Conservation (phyloP, 2,797 vertebrate genomes). For the Echeneis naucrates region DNA sequence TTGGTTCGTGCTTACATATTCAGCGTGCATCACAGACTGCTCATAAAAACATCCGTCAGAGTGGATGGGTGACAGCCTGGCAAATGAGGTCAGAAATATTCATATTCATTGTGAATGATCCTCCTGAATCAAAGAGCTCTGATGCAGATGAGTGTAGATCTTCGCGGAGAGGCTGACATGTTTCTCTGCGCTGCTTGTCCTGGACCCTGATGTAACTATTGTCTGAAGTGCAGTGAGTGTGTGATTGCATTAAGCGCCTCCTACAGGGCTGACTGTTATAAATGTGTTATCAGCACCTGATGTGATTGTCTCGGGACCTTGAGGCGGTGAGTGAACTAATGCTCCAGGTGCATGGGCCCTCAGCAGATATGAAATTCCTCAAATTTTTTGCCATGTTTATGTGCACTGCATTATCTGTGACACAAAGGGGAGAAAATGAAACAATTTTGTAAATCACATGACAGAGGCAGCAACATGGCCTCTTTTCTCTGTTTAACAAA, state of each 20-base stretch:
- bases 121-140: slow-evolving; percentile 58
- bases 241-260: slow-evolving; percentile 17
- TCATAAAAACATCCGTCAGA: slow-evolving; percentile 22
- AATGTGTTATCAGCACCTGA: slow-evolving; percentile 30
- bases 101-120: slow-evolving; percentile 31
- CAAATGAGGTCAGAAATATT: no score
- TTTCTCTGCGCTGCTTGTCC: slow-evolving; percentile 19
- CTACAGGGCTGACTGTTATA: slow-evolving; percentile 36
- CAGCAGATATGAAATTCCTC: slow-evolving; percentile 4
- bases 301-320: slow-evolving; percentile 27
- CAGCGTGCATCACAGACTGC: slow-evolving; percentile 7
- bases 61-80: slow-evolving; percentile 28
- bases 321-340: slow-evolving; percentile 13
- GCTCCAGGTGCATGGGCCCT: slow-evolving; percentile 3
- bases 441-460: neutral
- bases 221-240: slow-evolving; percentile 5
- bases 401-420: slow-evolving; percentile 1
- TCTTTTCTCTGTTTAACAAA: neutral
- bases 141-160: slow-evolving; percentile 22
- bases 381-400: neutral
- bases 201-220: slow-evolving; percentile 21
- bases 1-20: neutral
- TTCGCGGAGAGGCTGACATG: slow-evolving; percentile 33
- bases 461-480: slow-evolving; percentile 12
- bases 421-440: slow-evolving; percentile 1